phyloP scores from a whole-genome alignment of 1,140 invertebrate genomes.

The Drosophila orena region DNA sequence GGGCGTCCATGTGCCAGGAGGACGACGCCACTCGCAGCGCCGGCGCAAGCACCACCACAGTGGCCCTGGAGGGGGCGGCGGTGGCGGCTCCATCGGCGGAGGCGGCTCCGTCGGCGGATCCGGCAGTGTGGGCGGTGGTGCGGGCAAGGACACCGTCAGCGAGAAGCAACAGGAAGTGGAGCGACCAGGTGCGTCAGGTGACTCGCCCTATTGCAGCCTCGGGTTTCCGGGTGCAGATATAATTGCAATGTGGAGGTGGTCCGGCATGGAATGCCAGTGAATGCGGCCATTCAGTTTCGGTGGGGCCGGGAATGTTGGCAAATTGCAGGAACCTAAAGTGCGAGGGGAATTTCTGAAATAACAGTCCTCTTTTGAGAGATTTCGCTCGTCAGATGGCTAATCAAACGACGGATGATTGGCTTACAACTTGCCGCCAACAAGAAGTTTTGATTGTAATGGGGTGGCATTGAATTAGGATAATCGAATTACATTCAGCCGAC shows the following conservation, averaged over 20 bases:
- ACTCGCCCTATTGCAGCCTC: slow-evolving; percentile 6
- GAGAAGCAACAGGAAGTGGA: slow-evolving; percentile 76
- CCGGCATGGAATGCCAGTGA: slow-evolving; percentile 13
- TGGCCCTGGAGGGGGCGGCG: slow-evolving; percentile 59
- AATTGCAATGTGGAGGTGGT: slow-evolving; percentile 26
- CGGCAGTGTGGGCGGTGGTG: slow-evolving; percentile 38
- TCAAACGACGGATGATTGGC: slow-evolving; percentile 38
- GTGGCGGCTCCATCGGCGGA: slow-evolving; percentile 3
- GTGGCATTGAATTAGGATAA: slow-evolving; percentile 20
- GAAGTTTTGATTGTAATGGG: slow-evolving; percentile 34
- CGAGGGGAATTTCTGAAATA: slow-evolving; percentile 29
- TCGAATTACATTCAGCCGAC: not conserved
- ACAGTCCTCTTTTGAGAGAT: slow-evolving; percentile 13
- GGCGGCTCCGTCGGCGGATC: slow-evolving; percentile 29
- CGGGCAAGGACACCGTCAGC: slow-evolving; percentile 62
- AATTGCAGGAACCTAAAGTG: slow-evolving; percentile 45
- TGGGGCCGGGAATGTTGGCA: slow-evolving; percentile 22
- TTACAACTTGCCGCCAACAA: slow-evolving; percentile 10
- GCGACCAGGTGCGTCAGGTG: slow-evolving; percentile 72
- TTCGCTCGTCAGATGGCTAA: slow-evolving; percentile 11
- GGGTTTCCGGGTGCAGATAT: slow-evolving; percentile 10
- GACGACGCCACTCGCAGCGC: slow-evolving; percentile 90
- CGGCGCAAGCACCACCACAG: slow-evolving; percentile 91
- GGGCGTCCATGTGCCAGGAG: slow-evolving; percentile 93
- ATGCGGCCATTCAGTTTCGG: slow-evolving; percentile 50